Evolutionary conservation across 2,888 invertebrate genomes (phyloP), one percentile per base, ranked within the genome.

Genomic region (Phyto melanocephala): DNA sequence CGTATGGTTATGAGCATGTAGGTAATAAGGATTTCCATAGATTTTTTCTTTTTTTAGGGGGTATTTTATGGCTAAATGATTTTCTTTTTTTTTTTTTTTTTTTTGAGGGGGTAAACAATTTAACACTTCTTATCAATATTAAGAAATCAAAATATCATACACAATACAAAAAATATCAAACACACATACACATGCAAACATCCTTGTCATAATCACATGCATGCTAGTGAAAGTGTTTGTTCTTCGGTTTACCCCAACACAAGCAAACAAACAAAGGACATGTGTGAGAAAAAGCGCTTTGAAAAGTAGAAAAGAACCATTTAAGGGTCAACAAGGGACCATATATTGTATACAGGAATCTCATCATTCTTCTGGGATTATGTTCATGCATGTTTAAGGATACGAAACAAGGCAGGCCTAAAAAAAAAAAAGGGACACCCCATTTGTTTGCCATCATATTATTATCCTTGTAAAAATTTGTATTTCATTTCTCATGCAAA

Each of bases 51-150:
- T 8, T 22, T 45, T 45, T 35, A 4, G 3, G 2, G n/a, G 15
- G 0, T 35, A 37, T 35, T 42, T 76, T 54, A 79, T 58, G 75
- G 63, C 75, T 71, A 71, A 79, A 79, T 71, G 22, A 71, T 42
- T 80, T 67, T 37, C 45, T 68, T 40, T 71, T 56, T 62, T 6
- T 17, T 24, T 65, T 52, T 45, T 50, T 28, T 67, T 47, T 33
- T 20, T 63, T 80, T 20, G 52, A 20, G 40, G 40, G 42, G 45
- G 45, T 65, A 78, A 85, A 84, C 76, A 81, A 76, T 71, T 85
- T 84, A 82, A 85, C 85, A 85, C 85, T 83, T 84, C 85, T 85
- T 79, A 82, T 84, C 84, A 56, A 62, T 77, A 72, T 72, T 68
- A 63, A 77, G 63, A 83, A 77, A 80, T 77, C 80, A 77, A 80